A percentile compares a stretch with the other conserved stretches of the same genome.
phyloP scores from a whole-genome alignment of 2,888 invertebrate genomes.

The Leucoptera coffeella region DNA sequence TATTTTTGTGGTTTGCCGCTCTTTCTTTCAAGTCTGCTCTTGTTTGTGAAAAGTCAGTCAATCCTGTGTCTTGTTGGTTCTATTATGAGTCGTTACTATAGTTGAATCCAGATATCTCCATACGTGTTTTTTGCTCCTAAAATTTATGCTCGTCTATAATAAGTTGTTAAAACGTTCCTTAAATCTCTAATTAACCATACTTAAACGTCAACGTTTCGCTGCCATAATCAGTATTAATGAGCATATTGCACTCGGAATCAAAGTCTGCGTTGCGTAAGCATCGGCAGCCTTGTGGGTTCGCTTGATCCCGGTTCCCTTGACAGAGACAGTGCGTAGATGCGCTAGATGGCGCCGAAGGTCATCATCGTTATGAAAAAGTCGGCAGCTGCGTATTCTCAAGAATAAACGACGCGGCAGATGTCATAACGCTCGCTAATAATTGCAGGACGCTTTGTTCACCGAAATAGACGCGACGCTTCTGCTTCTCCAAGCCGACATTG shows the following conservation, averaged over 20 bases:
- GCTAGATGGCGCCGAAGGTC: neutral
- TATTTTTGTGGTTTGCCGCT: no score
- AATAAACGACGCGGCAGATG: neutral
- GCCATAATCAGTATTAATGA: no score
- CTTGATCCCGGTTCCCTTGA: slow-evolving; percentile 1
- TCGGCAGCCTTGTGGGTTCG: neutral
- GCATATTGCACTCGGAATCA: neutral
- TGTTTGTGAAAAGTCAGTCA: no score
- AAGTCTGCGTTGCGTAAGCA: neutral
- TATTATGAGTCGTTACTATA: no score
- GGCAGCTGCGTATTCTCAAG: neutral
- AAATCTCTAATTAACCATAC: neutral
- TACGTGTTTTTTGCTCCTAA: no score
- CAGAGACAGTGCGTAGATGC: slow-evolving; percentile 2
- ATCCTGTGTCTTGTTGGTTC: no score
- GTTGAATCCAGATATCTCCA: no score
- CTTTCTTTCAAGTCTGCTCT: no score
- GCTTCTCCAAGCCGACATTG: no score
- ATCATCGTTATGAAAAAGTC: neutral
- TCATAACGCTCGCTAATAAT: neutral
- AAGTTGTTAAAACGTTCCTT: no score
- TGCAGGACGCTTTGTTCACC: neutral
- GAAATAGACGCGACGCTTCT: neutral
- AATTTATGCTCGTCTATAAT: no score
- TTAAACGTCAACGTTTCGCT: neutral